Percentiles rank a stretch among this genome's conserved stretches.
Conservation (phyloP, 2,797 vertebrate species). For the Hapalemur alaotrensis region DNA sequence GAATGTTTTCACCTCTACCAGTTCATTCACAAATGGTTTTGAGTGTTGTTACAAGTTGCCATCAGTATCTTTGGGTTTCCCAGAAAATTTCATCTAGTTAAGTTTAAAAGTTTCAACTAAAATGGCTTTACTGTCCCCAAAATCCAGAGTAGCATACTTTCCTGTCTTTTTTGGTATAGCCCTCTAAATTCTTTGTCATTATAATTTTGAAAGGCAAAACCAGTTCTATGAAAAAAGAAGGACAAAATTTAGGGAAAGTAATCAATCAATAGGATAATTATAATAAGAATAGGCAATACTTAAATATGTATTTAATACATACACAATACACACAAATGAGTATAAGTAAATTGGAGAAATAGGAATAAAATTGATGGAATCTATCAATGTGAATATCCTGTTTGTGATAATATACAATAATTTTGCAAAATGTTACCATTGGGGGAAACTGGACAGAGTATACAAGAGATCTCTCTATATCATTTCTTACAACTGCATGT, state of each 20-base stretch:
- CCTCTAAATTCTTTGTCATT: background rate
- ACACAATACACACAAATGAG: background rate
- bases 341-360: background rate
- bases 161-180: background rate
- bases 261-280: background rate
- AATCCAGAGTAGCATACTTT: background rate
- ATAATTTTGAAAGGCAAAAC: constrained; percentile 38
- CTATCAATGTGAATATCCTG: background rate
- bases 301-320: background rate
- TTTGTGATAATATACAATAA: background rate
- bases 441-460: background rate
- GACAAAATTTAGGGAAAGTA: background rate
- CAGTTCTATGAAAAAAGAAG: background rate
- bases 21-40: background rate
- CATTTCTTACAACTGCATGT: background rate
- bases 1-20: background rate
- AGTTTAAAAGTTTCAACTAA: background rate
- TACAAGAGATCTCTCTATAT: background rate
- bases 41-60: background rate
- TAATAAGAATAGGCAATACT: background rate
- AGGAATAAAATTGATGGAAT: background rate
- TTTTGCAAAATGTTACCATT: background rate
- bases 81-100: background rate
- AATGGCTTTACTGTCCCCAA: background rate
- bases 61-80: background rate